phyloP scores from a whole-genome alignment of 2,888 invertebrate species.

The Lysandra coridon region DNA sequence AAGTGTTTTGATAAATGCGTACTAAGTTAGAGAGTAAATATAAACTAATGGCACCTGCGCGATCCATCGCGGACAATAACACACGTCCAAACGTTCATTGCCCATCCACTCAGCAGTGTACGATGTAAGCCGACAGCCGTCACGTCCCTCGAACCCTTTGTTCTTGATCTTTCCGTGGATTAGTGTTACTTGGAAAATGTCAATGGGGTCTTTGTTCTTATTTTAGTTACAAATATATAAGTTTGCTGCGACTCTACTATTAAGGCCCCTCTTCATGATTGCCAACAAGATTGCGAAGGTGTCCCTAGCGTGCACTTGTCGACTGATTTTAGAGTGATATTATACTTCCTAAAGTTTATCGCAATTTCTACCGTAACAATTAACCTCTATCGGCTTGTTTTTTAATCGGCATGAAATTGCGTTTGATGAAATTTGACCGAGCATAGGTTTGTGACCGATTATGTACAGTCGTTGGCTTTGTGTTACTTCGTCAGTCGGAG shows the following conservation, averaged over 20 bases:
- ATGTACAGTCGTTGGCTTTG: not conserved
- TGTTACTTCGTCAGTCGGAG: not conserved
- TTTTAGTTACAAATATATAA: not conserved
- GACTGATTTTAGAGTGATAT: not conserved
- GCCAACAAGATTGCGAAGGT: no score
- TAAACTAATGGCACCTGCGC: conserved; percentile 19
- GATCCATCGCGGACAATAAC: conserved; percentile 23
- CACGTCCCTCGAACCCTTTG: not conserved
- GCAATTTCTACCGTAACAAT: not conserved
- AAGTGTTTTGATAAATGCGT: conserved; percentile 35
- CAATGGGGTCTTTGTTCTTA: not conserved
- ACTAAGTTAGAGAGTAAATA: not conserved
- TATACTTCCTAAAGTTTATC: not conserved
- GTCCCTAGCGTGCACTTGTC: no score
- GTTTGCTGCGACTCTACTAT: not conserved
- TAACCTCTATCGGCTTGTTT: not conserved
- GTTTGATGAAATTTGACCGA: conserved; percentile 21
- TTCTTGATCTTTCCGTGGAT: conserved; percentile 5
- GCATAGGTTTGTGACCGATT: conserved; percentile 22
- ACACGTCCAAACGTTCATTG: not conserved
- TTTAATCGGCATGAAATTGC: conserved; percentile 7
- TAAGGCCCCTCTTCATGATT: not conserved
- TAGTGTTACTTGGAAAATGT: conserved; percentile 4
- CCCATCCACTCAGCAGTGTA: not conserved
- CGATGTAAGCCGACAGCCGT: not conserved